A percentile compares a stretch with the other conserved stretches of the same genome.
phyloP scores from a whole-genome alignment of 23 tunicate species.

The Trididemnum miniatum region DNA sequence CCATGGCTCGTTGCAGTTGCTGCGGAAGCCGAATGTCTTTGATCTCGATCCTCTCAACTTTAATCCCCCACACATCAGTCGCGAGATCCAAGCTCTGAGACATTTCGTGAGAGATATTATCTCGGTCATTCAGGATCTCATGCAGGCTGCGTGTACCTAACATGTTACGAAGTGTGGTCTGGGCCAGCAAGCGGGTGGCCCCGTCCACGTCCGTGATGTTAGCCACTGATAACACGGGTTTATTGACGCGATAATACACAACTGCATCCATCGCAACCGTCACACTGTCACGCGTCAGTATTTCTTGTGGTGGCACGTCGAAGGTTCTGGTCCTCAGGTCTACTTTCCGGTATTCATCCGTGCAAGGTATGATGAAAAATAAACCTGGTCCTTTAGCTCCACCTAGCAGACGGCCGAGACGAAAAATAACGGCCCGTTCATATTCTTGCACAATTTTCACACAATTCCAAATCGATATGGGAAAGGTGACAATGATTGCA shows the following conservation, averaged over 20 bases:
- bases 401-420: conserved; percentile 73
- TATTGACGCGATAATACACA: conserved; percentile 74
- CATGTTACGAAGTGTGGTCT: conserved; percentile 91
- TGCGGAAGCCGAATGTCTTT: conserved; percentile 87
- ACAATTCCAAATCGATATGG: conserved; percentile 61
- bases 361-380: conserved; percentile 92
- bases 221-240: conserved; percentile 66
- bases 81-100: conserved; percentile 60
- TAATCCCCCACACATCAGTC: conserved; percentile 94
- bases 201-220: conserved; percentile 83
- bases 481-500: conserved; percentile 51
- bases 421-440: conserved; percentile 93
- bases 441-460: conserved; percentile 88
- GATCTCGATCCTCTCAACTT: conserved; percentile 87
- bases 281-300: conserved; percentile 91
- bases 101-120: conserved; percentile 77
- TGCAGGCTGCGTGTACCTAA: conserved; percentile 73
- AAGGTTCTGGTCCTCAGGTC: conserved; percentile 83
- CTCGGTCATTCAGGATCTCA: conserved; percentile 80
- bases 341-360: conserved; percentile 72
- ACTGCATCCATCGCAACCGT: conserved; percentile 95
- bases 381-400: conserved; percentile 93
- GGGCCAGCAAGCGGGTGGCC: conserved; percentile 90
- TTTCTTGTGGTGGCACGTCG: conserved; percentile 97
- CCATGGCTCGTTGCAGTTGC: conserved; percentile 95